These are phyloP conservation scores for Acinonyx jubatus DNA, from an alignment of 2,113 vertebrate species.

Conservation along the genomic window DNA sequence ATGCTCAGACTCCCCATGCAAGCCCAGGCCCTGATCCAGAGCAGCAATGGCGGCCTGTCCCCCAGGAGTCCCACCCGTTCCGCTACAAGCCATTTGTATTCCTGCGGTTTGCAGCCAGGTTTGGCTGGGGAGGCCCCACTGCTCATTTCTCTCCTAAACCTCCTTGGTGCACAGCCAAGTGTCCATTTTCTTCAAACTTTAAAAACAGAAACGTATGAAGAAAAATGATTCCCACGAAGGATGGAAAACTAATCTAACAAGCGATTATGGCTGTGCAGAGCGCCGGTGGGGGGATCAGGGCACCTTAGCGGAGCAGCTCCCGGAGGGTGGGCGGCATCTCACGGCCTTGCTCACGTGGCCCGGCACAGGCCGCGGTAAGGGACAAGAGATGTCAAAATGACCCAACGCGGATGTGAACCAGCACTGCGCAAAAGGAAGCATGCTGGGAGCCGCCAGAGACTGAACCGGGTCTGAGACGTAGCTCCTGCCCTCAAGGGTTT, in stretches of 20 bases:
- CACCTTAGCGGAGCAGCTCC: not conserved
- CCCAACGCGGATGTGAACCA: not conserved
- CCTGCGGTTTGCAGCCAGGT: slow-evolving; percentile 51
- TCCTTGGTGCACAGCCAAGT: slow-evolving; percentile 67
- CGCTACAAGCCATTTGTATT: slow-evolving; percentile 37
- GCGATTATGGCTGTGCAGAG: not conserved
- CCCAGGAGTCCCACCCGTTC: not conserved
- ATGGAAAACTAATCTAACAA: slow-evolving; percentile 71
- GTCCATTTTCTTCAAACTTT: slow-evolving; percentile 67
- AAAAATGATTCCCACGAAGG: slow-evolving; percentile 62
- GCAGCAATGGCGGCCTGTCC: not conserved
- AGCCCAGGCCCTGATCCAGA: not conserved
- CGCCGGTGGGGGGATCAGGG: not conserved
- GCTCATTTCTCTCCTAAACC: slow-evolving; percentile 72
- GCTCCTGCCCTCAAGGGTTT: not conserved
- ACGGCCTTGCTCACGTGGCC: fast-evolving
- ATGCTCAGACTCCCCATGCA: not conserved
- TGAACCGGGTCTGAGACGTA: not conserved
- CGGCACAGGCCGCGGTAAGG: fast-evolving
- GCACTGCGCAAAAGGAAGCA: not conserved
- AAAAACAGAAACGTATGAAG: slow-evolving; percentile 61
- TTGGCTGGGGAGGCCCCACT: slow-evolving; percentile 54
- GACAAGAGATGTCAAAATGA: not conserved
- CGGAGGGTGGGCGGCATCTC: fast-evolving
- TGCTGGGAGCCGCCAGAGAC: not conserved